Evolutionary conservation across 2,888 invertebrate genomes (phyloP).

Genomic region (Boloria euphrosyne): DNA sequence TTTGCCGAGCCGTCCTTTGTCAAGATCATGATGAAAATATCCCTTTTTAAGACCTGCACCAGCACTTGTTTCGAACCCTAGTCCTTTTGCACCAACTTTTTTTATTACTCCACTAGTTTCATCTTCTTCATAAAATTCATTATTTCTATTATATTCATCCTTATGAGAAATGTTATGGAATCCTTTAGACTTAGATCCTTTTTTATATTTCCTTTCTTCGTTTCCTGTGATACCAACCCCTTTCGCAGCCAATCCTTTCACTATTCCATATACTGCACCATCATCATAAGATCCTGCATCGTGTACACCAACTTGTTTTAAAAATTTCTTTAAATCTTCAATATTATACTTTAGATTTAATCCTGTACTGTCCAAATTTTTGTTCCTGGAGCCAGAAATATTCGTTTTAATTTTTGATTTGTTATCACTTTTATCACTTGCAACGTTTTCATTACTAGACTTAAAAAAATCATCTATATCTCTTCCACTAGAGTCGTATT

Average conservation of each 20-base stretch:
- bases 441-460: slow-evolving; percentile 49
- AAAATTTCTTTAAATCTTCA: slow-evolving; percentile 62
- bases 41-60: slow-evolving; percentile 70
- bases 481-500: slow-evolving; percentile 64
- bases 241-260: slow-evolving; percentile 63
- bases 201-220: slow-evolving; percentile 75
- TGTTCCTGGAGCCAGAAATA: slow-evolving; percentile 59
- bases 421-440: slow-evolving; percentile 33
- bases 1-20: slow-evolving; percentile 71
- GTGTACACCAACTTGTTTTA: slow-evolving; percentile 54
- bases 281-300: slow-evolving; percentile 64
- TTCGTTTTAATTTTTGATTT: slow-evolving; percentile 48
- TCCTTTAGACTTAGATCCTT: slow-evolving; percentile 81
- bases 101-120: slow-evolving; percentile 77
- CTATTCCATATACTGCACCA: slow-evolving; percentile 65
- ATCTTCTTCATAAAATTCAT: slow-evolving; percentile 81
- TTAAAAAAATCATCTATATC: slow-evolving; percentile 61
- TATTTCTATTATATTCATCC: slow-evolving; percentile 84
- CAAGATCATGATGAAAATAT: slow-evolving; percentile 64
- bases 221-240: slow-evolving; percentile 68
- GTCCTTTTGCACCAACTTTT: slow-evolving; percentile 76
- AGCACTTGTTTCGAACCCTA: slow-evolving; percentile 66
- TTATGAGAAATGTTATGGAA: slow-evolving; percentile 83
- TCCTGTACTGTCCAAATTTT: slow-evolving; percentile 55
- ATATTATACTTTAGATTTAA: slow-evolving; percentile 56